These are phyloP conservation scores for Saturnia japonica DNA, from an alignment of 2,888 invertebrate species.

Conservation along the genomic window DNA sequence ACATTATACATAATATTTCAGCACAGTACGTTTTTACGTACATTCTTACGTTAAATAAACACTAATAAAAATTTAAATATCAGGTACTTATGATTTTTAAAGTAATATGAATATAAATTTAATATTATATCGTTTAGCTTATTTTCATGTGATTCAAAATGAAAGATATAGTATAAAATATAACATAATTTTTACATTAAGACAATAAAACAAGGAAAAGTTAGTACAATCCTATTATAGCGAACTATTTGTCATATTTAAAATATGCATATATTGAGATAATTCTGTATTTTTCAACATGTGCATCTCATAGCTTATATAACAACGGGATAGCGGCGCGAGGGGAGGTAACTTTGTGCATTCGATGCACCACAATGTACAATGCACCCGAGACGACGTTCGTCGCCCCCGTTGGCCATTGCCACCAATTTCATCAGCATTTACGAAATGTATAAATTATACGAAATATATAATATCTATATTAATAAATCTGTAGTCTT, in stretches of 20 bases:
- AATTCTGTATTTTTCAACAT: constrained; percentile 9
- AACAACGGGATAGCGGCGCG: constrained; percentile 23
- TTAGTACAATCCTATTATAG: not conserved
- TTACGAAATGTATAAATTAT: constrained; percentile 51
- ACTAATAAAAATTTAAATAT: too few relatives aligned
- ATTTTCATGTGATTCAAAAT: not conserved
- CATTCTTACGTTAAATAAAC: too few relatives aligned
- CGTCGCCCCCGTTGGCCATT: constrained; percentile 56
- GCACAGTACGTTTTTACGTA: not conserved
- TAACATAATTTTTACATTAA: not conserved
- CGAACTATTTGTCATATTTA: not conserved
- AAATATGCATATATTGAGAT: not conserved
- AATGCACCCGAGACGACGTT: constrained; percentile 53
- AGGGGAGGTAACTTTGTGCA: constrained; percentile 47
- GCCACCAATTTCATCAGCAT: constrained; percentile 62
- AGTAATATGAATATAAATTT: too few relatives aligned
- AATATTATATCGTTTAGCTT: not conserved
- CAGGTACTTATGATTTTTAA: too few relatives aligned
- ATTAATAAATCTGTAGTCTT: too few relatives aligned
- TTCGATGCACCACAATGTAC: constrained; percentile 55
- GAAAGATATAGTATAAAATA: not conserved
- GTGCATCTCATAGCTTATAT: not conserved
- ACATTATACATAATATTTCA: not conserved
- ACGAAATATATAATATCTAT: too few relatives aligned
- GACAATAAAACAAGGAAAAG: not conserved